Conservation (phyloP, 2,888 invertebrate species). For the Bedellia somnulentella region DNA sequence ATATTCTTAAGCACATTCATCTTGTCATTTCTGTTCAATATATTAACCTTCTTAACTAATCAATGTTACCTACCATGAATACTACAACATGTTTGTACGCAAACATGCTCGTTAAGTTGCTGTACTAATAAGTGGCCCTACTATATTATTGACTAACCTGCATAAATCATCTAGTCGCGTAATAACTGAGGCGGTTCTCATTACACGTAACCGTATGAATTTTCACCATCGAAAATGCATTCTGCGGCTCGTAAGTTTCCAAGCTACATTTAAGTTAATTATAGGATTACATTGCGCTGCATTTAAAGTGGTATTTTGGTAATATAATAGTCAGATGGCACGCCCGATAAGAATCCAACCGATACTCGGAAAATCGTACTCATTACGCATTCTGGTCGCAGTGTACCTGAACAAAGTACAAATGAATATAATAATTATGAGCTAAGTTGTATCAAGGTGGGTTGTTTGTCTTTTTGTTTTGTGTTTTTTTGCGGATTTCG, state of each 20-base stretch:
- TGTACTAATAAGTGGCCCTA: too few species aligned
- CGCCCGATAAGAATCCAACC: slow-evolving; percentile 47
- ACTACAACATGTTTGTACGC: too few species aligned
- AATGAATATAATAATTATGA: slow-evolving; percentile 58
- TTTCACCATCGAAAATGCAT: slow-evolving; percentile 51
- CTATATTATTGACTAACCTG: too few species aligned
- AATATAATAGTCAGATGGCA: slow-evolving; percentile 60
- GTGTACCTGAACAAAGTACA: slow-evolving; percentile 36
- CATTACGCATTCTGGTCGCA: slow-evolving; percentile 54
- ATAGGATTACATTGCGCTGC: slow-evolving; percentile 47
- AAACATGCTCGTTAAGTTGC: too few species aligned
- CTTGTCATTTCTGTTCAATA: too few species aligned
- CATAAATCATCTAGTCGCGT: slow-evolving; percentile 33
- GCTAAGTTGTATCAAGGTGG: slow-evolving; percentile 40
- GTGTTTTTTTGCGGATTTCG: slow-evolving; percentile 27
- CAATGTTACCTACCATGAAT: too few species aligned
- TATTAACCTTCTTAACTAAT: too few species aligned
- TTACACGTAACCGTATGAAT: slow-evolving; percentile 18
- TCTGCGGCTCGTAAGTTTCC: slow-evolving; percentile 36
- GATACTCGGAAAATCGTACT: slow-evolving; percentile 51
- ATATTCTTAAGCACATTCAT: too few species aligned
- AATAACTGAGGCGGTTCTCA: slow-evolving; percentile 35
- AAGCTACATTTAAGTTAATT: slow-evolving; percentile 55
- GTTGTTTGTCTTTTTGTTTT: slow-evolving; percentile 29
- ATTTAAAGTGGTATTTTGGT: slow-evolving; percentile 58